Percentiles rank a stretch among this genome's conserved stretches.
Conservation (phyloP, 35 echinoderm and acorn worm species). For the Apostichopus japonicus region DNA sequence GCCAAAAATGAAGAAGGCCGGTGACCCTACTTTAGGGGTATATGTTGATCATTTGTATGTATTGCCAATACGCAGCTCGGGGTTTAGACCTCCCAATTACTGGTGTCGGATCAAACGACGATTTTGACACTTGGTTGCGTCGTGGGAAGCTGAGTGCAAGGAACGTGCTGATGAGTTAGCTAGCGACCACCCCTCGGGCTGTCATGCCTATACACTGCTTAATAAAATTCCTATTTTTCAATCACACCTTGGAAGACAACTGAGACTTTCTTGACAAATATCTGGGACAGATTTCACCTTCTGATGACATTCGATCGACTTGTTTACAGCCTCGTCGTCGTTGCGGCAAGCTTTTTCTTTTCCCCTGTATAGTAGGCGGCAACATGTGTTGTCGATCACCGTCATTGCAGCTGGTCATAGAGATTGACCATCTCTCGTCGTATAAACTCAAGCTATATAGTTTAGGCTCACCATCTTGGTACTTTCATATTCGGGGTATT, state of each 20-base stretch:
- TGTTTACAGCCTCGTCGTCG: slow-evolving; percentile 35
- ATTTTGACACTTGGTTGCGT: slow-evolving; percentile 52
- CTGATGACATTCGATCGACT: slow-evolving; percentile 44
- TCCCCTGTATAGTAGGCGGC: not conserved
- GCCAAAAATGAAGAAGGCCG: not conserved
- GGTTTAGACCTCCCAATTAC: slow-evolving; percentile 23
- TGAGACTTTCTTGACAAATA: slow-evolving; percentile 56
- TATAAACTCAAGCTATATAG: too few relatives aligned
- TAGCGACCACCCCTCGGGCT: slow-evolving; percentile 48
- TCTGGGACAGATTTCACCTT: slow-evolving; percentile 50
- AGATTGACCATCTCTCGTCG: too few relatives aligned
- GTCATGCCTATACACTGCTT: slow-evolving; percentile 38
- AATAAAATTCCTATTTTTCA: slow-evolving; percentile 57
- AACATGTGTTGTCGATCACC: not conserved
- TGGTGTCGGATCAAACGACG: slow-evolving; percentile 19
- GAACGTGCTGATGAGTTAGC: slow-evolving; percentile 50
- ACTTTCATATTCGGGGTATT: too few relatives aligned
- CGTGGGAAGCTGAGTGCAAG: slow-evolving; percentile 49
- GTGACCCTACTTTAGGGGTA: not conserved
- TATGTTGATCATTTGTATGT: not conserved
- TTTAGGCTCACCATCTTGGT: too few relatives aligned
- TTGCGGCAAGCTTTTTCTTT: not conserved
- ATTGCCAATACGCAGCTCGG: not conserved
- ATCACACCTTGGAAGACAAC: slow-evolving; percentile 51
- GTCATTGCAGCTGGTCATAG: not conserved